A percentile compares a stretch with the other conserved stretches of the same genome.
Conservation (phyloP, 2,888 invertebrate species). For the Endomychus coccineus region DNA sequence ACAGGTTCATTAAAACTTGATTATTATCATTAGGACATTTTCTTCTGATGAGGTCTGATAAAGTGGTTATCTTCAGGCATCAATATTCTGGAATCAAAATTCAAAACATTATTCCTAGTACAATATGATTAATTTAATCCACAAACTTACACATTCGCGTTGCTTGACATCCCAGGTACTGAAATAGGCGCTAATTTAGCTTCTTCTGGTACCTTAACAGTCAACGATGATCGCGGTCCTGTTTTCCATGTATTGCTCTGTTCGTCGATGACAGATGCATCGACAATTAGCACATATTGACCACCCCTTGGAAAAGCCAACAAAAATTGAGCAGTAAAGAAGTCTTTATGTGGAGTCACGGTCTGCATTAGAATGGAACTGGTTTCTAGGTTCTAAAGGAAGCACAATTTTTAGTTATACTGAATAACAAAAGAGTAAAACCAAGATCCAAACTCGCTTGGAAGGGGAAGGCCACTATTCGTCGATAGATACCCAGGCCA, state of each 20-base stretch:
- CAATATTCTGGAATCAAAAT: conserved; percentile 33
- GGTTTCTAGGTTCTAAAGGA: conserved; percentile 37
- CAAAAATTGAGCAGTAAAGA: conserved; percentile 88
- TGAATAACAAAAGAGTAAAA: too few species aligned
- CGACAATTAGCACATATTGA: conserved; percentile 70
- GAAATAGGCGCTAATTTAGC: conserved; percentile 40
- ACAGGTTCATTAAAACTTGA: too few species aligned
- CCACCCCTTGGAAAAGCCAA: conserved; percentile 63
- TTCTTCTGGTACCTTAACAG: conserved; percentile 68
- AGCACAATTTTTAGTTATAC: too few species aligned
- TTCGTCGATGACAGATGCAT: conserved; percentile 80
- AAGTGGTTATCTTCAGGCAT: conserved; percentile 41
- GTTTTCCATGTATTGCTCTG: conserved; percentile 83
- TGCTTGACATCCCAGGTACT: conserved; percentile 40
- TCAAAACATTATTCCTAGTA: not conserved
- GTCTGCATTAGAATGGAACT: conserved; percentile 61
- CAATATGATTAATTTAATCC: not conserved
- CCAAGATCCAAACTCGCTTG: too few species aligned
- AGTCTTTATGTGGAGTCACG: conserved; percentile 85
- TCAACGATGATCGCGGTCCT: conserved; percentile 70
- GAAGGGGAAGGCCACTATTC: too few species aligned
- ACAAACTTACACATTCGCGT: conserved; percentile 39
- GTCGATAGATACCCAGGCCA: too few species aligned
- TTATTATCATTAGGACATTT: too few species aligned
- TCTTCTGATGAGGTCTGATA: conserved; percentile 34